Percentiles rank a stretch among this genome's conserved stretches.
Conservation (phyloP, 2,113 vertebrate genomes). For the Sigmodon hispidus region DNA sequence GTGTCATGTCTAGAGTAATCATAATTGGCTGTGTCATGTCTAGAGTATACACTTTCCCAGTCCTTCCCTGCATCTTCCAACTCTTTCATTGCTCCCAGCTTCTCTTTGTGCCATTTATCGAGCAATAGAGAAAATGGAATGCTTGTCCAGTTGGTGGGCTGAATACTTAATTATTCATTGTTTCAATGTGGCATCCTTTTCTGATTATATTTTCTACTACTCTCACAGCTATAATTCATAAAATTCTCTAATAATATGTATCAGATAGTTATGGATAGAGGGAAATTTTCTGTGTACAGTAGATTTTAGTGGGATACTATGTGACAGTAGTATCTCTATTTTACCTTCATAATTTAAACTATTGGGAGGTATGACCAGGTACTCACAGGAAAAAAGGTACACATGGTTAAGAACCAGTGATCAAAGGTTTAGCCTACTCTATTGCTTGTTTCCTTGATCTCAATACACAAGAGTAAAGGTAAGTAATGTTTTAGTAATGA, state of each 20-base stretch:
- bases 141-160: no score
- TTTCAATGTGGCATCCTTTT: background rate
- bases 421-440: background rate
- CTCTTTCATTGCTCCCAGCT: background rate
- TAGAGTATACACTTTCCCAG: background rate
- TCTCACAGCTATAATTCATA: background rate
- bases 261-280: background rate
- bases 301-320: background rate
- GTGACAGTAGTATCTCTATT: background rate
- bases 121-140: background rate
- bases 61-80: background rate
- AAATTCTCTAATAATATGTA: background rate
- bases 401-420: background rate
- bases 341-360: background rate
- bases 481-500: conserved; percentile 15
- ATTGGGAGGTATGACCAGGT: background rate
- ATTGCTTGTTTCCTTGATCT: background rate
- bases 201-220: background rate
- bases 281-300: background rate
- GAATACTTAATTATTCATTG: background rate
- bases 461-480: background rate
- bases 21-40: background rate
- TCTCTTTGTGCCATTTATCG: background rate
- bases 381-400: background rate
- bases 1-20: background rate